Conservation (phyloP, 2,888 invertebrate genomes). For the Chaetogeoica ovagalla region DNA sequence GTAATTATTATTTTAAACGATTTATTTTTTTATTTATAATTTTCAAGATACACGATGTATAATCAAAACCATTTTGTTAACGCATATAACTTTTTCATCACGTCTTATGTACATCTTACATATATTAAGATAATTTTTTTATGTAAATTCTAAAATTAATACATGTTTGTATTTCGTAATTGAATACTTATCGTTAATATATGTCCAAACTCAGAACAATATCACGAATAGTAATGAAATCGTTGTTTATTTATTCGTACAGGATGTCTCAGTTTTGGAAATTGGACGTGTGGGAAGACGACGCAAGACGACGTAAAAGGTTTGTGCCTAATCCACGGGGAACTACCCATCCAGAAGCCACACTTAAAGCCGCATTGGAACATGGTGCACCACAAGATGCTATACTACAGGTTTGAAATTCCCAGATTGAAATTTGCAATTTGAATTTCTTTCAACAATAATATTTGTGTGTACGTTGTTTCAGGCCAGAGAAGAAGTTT, state of each 20-base stretch:
- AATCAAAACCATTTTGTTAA: too few relatives aligned
- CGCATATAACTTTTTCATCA: too few relatives aligned
- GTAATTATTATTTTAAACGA: too few relatives aligned
- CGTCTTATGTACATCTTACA: too few relatives aligned
- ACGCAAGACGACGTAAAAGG: slow-evolving; percentile 90
- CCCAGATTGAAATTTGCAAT: background rate
- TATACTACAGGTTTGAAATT: slow-evolving; percentile 72
- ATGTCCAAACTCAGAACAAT: too few relatives aligned
- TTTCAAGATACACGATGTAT: too few relatives aligned
- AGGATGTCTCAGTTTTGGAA: slow-evolving; percentile 80
- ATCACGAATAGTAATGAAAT: too few relatives aligned
- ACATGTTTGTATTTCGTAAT: too few relatives aligned
- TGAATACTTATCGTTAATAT: too few relatives aligned
- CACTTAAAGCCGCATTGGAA: slow-evolving; percentile 78
- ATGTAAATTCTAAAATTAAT: too few relatives aligned
- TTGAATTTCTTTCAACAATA: background rate
- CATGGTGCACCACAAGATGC: slow-evolving; percentile 89
- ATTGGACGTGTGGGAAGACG: slow-evolving; percentile 99
- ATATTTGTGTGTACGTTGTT: slow-evolving; percentile 34
- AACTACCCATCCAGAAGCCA: slow-evolving; percentile 88
- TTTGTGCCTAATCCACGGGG: slow-evolving; percentile 95
- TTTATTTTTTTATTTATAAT: too few relatives aligned
- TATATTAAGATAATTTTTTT: too few relatives aligned
- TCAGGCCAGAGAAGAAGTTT: slow-evolving; percentile 81
- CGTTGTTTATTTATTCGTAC: slow-evolving; percentile 47